These are phyloP conservation scores for Plusia festucae DNA, from an alignment of 2,888 invertebrate species.

Conservation along the genomic window DNA sequence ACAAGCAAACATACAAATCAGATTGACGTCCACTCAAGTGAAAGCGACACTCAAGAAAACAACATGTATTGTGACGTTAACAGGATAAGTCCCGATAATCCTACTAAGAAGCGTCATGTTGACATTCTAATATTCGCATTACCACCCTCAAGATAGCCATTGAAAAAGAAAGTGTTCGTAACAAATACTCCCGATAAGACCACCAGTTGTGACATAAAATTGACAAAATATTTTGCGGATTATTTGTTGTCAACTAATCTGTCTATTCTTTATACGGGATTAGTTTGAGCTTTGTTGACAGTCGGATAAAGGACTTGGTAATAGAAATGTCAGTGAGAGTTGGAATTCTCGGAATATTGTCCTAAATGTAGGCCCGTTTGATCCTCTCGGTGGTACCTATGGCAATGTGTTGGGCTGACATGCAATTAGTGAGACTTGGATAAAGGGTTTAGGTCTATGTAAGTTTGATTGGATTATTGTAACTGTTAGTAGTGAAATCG, in stretches of 20 bases:
- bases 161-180: conserved; percentile 76
- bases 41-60: conserved; percentile 70
- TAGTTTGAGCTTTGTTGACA: conserved; percentile 58
- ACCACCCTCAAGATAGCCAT: conserved; percentile 67
- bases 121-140: conserved; percentile 78
- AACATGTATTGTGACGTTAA: conserved; percentile 68
- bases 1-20: conserved; percentile 33
- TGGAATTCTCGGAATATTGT: conserved; percentile 35
- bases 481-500: not conserved
- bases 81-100: conserved; percentile 61
- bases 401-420: conserved; percentile 9
- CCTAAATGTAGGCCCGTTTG: conserved; percentile 30
- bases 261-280: conserved; percentile 70
- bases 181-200: conserved; percentile 75
- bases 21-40: conserved; percentile 56
- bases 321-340: conserved; percentile 61
- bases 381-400: conserved; percentile 20
- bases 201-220: conserved; percentile 83
- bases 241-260: conserved; percentile 73
- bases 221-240: conserved; percentile 85
- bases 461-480: not conserved
- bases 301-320: conserved; percentile 54
- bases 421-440: not conserved
- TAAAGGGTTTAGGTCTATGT: not conserved
- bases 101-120: conserved; percentile 76